These are phyloP conservation scores for Tolypeutes matacus DNA, from an alignment of 2,797 vertebrate species.

Conservation along the genomic window DNA sequence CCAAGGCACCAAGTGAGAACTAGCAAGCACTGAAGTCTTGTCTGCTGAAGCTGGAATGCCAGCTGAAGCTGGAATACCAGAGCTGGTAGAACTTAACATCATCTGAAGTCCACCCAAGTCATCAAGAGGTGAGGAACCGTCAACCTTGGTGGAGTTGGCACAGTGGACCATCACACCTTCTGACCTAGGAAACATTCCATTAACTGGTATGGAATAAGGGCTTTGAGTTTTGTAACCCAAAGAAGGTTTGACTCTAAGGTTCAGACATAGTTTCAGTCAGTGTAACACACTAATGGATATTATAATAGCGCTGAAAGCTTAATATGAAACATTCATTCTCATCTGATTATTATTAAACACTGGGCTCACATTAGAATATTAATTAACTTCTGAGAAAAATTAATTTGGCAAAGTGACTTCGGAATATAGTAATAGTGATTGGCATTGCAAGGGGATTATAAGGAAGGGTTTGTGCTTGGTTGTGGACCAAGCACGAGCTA, in stretches of 20 bases:
- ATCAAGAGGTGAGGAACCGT: not conserved
- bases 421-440: not conserved
- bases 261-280: not conserved
- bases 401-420: not conserved
- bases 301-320: not conserved
- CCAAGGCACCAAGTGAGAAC: no score
- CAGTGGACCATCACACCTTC: not conserved
- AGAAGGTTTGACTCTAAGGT: not conserved
- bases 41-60: not conserved
- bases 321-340: not conserved
- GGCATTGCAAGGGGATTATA: not conserved
- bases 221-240: not conserved
- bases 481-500: not conserved
- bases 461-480: not conserved
- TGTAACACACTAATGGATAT: not conserved
- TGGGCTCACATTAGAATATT: not conserved
- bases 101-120: not conserved
- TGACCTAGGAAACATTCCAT: conserved; percentile 24
- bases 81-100: not conserved
- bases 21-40: not conserved
- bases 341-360: not conserved
- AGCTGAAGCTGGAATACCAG: not conserved
- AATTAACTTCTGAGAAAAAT: not conserved
- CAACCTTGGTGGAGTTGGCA: not conserved
- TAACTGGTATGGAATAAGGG: not conserved